Evolutionary conservation across 2,797 vertebrate species (phyloP).

Genomic region (Epinephelus coioides): DNA sequence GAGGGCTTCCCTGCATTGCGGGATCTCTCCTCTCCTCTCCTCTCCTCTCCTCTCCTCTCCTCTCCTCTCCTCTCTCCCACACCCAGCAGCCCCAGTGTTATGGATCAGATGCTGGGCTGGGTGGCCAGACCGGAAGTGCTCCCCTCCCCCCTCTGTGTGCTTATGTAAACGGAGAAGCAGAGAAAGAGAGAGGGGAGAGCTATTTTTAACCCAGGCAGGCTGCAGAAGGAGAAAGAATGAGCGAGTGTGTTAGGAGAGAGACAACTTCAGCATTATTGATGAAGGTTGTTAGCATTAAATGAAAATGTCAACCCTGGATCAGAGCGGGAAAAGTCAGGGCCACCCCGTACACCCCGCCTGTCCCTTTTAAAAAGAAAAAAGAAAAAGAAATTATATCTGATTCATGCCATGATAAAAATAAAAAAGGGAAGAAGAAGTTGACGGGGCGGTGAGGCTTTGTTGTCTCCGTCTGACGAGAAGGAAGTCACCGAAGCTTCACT

Average conservation of each 20-base stretch:
- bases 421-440: slow-evolving; percentile 42
- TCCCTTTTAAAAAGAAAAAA: neutral
- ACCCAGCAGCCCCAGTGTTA: slow-evolving; percentile 76
- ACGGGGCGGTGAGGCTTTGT: slow-evolving; percentile 33
- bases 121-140: slow-evolving; percentile 86
- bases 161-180: slow-evolving; percentile 87
- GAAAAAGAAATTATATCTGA: slow-evolving; percentile 13
- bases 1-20: slow-evolving; percentile 68
- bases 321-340: slow-evolving; percentile 40
- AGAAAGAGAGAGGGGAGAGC: slow-evolving; percentile 81
- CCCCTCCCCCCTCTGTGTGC: slow-evolving; percentile 83
- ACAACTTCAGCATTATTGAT: slow-evolving; percentile 83
- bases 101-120: slow-evolving; percentile 83
- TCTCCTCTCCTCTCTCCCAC: slow-evolving; percentile 34
- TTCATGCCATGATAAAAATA: slow-evolving; percentile 27
- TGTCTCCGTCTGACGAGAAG: slow-evolving; percentile 31
- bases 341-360: slow-evolving; percentile 1
- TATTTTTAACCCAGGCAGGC: slow-evolving; percentile 88
- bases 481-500: slow-evolving; percentile 45
- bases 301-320: slow-evolving; percentile 67
- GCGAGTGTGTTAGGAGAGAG: slow-evolving; percentile 77
- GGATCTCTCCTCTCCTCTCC: slow-evolving; percentile 33
- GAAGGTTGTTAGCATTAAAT: slow-evolving; percentile 77
- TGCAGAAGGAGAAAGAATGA: slow-evolving; percentile 84
- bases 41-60: slow-evolving; percentile 15